Percentiles rank a stretch among this genome's conserved stretches.
These are phyloP conservation scores for Sipha maydis DNA, from an alignment of 2,888 invertebrate genomes.

Conservation along the genomic window DNA sequence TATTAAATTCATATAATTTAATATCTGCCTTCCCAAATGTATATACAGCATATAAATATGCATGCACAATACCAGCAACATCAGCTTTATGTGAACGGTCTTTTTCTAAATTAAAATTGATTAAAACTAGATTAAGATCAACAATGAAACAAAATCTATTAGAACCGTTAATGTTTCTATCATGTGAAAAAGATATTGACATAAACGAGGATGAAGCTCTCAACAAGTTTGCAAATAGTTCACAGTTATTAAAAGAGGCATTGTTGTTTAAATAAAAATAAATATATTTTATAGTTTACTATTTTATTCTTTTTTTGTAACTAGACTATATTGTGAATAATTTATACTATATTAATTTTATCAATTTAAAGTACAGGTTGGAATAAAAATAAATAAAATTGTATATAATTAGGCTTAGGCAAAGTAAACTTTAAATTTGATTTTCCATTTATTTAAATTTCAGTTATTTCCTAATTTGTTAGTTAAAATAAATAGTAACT, in stretches of 20 bases:
- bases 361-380: too few relatives aligned
- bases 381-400: too few relatives aligned
- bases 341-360: too few relatives aligned
- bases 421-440: too few relatives aligned
- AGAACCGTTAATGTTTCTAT: background rate
- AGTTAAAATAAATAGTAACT: too few relatives aligned
- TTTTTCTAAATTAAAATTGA: too few relatives aligned
- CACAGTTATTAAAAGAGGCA: constrained; percentile 13
- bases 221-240: too few relatives aligned
- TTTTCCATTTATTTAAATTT: background rate
- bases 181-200: constrained; percentile 1
- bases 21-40: too few relatives aligned
- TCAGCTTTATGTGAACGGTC: constrained; percentile 19
- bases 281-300: constrained; percentile 8
- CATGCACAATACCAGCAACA: constrained; percentile 11
- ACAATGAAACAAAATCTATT: constrained; percentile 14
- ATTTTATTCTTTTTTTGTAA: background rate
- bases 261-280: constrained; percentile 16
- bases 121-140: constrained; percentile 5
- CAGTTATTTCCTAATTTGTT: too few relatives aligned
- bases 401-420: too few relatives aligned
- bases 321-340: too few relatives aligned
- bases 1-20: too few relatives aligned
- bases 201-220: constrained; percentile 19
- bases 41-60: constrained; percentile 8